Evolutionary conservation across 53 echinoderm and acorn worm species (phyloP).

Genomic region (Arbacia lixula): DNA sequence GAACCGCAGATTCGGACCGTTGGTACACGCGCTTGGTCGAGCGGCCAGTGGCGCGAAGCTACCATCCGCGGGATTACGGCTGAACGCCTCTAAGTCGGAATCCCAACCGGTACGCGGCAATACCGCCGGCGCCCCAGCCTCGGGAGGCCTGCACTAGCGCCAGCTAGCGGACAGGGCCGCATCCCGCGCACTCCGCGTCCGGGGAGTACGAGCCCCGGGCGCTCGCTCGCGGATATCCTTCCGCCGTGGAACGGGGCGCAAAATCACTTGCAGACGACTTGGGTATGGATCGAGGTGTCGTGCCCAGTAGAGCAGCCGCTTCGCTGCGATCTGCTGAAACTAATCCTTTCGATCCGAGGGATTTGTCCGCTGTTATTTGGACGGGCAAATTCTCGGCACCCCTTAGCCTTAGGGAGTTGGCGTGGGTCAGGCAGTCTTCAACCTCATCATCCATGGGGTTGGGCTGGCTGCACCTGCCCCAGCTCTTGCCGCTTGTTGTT

Average conservation of each 20-base stretch:
- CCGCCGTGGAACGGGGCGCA: conserved; percentile 65
- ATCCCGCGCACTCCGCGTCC: conserved; percentile 19
- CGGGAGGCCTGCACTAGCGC: conserved; percentile 53
- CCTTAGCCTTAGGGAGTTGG: too few relatives aligned
- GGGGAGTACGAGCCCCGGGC: conserved; percentile 24
- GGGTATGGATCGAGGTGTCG: conserved; percentile 89
- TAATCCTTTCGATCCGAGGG: conserved; percentile 73
- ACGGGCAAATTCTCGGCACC: conserved; percentile 62
- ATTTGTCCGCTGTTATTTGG: conserved; percentile 64
- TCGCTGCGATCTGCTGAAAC: conserved; percentile 94
- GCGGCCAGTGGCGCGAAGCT: conserved; percentile 79
- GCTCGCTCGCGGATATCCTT: conserved; percentile 6
- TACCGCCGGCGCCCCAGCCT: conserved; percentile 65
- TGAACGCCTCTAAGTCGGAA: conserved; percentile 88
- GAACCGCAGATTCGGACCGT: conserved; percentile 88
- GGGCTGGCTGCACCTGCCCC: too few relatives aligned
- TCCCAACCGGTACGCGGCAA: conserved; percentile 76
- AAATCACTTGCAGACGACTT: conserved; percentile 89
- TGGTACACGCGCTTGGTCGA: conserved; percentile 76
- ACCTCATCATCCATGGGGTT: too few relatives aligned
- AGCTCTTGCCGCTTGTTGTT: too few relatives aligned
- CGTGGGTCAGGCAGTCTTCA: too few relatives aligned
- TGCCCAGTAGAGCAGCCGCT: conserved; percentile 85
- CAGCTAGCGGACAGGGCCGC: conserved; percentile 26
- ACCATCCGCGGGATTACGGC: conserved; percentile 86